Percentiles rank a stretch among this genome's conserved stretches.
Conservation (phyloP, 2,888 invertebrate species). For the Bruchidius siliquastri region DNA sequence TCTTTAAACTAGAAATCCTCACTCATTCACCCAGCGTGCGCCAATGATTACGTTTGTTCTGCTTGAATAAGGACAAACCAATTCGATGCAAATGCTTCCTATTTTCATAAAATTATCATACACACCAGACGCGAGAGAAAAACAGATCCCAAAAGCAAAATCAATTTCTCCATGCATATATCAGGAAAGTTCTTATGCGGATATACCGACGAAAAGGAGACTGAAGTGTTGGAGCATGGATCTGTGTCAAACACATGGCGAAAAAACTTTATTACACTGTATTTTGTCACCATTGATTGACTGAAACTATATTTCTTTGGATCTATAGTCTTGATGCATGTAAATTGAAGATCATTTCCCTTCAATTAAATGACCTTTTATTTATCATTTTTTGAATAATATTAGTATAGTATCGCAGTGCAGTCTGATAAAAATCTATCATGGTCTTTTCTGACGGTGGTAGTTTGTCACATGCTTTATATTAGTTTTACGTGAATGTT, state of each 20-base stretch:
- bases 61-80: neutral
- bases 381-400: too few species aligned
- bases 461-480: too few species aligned
- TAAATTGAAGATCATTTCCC: too few species aligned
- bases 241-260: neutral
- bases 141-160: neutral
- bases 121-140: neutral
- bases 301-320: too few species aligned
- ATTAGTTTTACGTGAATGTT: too few species aligned
- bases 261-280: neutral
- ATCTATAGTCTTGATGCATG: too few species aligned
- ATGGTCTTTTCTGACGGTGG: too few species aligned
- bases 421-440: too few species aligned
- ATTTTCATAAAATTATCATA: neutral
- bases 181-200: neutral
- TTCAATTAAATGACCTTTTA: too few species aligned
- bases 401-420: too few species aligned
- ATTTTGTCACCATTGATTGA: too few species aligned
- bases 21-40: neutral
- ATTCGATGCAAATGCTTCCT: neutral
- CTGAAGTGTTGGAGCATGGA: neutral
- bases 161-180: neutral
- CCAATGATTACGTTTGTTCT: neutral
- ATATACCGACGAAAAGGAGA: neutral
- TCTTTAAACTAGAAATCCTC: neutral